Evolutionary conservation across 37 sponge, comb jelly and placozoan genomes (phyloP).

Genomic region (Chondrosia reniformis): DNA sequence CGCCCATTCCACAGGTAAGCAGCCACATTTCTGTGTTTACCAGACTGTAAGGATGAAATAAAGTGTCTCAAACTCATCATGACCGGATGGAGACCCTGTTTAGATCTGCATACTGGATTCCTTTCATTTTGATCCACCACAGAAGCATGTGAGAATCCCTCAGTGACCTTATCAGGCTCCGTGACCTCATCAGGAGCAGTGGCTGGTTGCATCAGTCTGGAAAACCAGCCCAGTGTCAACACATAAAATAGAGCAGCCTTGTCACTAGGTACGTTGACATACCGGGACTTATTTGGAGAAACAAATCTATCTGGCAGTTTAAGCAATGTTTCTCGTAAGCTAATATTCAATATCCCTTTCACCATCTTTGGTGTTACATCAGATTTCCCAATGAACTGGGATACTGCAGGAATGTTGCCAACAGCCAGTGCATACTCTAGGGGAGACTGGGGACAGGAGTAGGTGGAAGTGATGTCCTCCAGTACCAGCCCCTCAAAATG

Average conservation of each 20-base stretch:
- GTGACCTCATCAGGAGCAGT: not conserved
- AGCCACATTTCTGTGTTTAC: not conserved
- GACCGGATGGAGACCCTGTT: not conserved
- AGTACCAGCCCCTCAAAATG: not conserved
- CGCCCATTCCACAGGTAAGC: not conserved
- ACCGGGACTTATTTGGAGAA: too few species aligned
- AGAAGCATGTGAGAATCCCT: not conserved
- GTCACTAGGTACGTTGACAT: too few species aligned
- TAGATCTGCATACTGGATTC: not conserved
- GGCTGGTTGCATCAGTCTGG: not conserved
- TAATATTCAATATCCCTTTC: too few species aligned
- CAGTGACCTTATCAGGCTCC: not conserved
- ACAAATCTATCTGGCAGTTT: too few species aligned
- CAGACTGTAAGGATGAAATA: not conserved
- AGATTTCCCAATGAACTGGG: not conserved
- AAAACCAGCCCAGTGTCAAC: slow-evolving; percentile 14
- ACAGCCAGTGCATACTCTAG: slow-evolving; percentile 11
- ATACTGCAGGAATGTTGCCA: not conserved
- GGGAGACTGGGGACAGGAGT: slow-evolving; percentile 1
- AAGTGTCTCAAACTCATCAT: not conserved
- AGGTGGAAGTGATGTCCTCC: not conserved
- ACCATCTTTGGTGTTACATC: not conserved
- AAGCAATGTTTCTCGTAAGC: too few species aligned
- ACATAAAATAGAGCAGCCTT: not conserved
- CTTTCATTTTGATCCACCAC: not conserved